Evolutionary conservation across 2,113 vertebrate genomes (phyloP).

Genomic region (Corythoichthys haematopterus): DNA sequence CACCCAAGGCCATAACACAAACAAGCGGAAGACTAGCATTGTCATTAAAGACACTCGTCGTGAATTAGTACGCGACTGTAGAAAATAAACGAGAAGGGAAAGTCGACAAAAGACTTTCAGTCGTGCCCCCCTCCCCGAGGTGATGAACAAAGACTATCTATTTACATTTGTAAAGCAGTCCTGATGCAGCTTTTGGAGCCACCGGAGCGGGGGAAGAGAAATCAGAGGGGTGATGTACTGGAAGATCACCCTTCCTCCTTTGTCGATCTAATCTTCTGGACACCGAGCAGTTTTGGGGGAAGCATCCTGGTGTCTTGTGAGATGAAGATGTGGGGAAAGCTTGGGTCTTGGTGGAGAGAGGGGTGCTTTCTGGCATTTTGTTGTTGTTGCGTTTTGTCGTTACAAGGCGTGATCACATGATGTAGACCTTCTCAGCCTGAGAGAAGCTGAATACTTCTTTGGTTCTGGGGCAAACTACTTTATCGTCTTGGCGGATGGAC

Average conservation of each 20-base stretch:
- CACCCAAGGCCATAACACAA: neutral
- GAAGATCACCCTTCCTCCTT: constrained; percentile 22
- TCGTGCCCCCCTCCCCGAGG: neutral
- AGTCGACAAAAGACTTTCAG: constrained; percentile 24
- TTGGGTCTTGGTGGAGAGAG: constrained; percentile 11
- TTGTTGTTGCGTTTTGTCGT: neutral
- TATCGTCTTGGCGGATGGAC: constrained; percentile 98
- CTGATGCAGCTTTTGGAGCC: neutral
- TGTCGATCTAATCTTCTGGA: constrained; percentile 2
- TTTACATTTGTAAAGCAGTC: constrained; percentile 48
- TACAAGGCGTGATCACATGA: constrained; percentile 81
- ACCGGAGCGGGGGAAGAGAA: neutral
- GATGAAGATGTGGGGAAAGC: neutral
- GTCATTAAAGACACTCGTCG: neutral
- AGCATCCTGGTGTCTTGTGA: neutral
- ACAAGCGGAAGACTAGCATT: neutral
- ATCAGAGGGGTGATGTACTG: constrained; percentile 14
- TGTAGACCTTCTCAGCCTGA: constrained; percentile 99
- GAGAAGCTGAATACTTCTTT: constrained; percentile 99
- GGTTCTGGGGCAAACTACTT: constrained; percentile 98
- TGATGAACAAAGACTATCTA: constrained; percentile 23
- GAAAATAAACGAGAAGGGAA: neutral
- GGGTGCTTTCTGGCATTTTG: neutral
- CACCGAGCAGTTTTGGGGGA: neutral
- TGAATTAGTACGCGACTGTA: neutral